Percentiles rank a stretch among this genome's conserved stretches.
These are phyloP conservation scores for Hemithea aestivaria DNA, from an alignment of 2,888 invertebrate genomes.

Conservation along the genomic window DNA sequence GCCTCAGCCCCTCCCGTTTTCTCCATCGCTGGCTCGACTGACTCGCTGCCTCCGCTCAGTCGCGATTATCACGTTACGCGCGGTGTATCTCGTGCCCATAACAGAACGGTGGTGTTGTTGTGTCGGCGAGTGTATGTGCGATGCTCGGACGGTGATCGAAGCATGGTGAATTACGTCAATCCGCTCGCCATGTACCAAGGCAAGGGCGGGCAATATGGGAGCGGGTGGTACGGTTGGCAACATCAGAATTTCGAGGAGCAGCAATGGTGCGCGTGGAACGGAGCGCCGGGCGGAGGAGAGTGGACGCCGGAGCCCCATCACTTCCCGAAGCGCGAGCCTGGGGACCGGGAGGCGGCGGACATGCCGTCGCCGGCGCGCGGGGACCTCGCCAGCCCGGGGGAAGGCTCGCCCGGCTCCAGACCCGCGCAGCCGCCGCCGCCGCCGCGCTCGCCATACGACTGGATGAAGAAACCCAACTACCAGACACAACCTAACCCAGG, in stretches of 20 bases:
- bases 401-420: constrained; percentile 73
- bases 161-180: constrained; percentile 88
- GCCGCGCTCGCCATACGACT: constrained; percentile 90
- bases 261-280: constrained; percentile 78
- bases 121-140: constrained; percentile 70
- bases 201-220: constrained; percentile 76
- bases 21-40: constrained; percentile 29
- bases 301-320: constrained; percentile 73
- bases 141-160: constrained; percentile 73
- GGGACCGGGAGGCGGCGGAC: constrained; percentile 64
- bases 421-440: constrained; percentile 82
- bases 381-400: constrained; percentile 77
- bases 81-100: constrained; percentile 40
- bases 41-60: constrained; percentile 47
- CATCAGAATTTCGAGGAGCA: constrained; percentile 78
- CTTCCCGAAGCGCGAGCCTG: constrained; percentile 66
- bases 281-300: constrained; percentile 67
- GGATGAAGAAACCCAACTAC: constrained; percentile 95
- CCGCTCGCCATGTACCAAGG: constrained; percentile 84
- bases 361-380: constrained; percentile 72
- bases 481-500: constrained; percentile 92
- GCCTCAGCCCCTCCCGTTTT: constrained; percentile 38
- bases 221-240: constrained; percentile 75
- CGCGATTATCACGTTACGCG: constrained; percentile 53
- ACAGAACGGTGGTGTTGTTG: constrained; percentile 58